Conservation (phyloP, 1,140 invertebrate genomes). For the Diachasmimorpha longicaudata region DNA sequence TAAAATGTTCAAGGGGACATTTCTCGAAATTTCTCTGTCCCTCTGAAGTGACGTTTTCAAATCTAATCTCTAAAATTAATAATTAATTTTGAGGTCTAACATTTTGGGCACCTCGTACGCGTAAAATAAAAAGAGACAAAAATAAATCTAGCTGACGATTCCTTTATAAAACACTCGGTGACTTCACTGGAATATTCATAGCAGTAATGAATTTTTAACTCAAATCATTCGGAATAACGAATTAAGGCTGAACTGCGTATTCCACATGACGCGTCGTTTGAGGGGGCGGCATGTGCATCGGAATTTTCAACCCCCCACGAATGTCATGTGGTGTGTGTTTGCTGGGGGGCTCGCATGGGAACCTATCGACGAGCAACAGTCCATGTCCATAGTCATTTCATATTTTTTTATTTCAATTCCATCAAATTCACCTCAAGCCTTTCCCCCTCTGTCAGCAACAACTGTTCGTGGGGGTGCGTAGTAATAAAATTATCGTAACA, state of each 20-base stretch:
- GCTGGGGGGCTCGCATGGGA: conserved; percentile 58
- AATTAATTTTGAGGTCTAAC: too few relatives aligned
- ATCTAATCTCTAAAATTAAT: too few relatives aligned
- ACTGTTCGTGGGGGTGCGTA: background rate
- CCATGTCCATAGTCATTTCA: conserved; percentile 43
- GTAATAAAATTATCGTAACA: conserved; percentile 41
- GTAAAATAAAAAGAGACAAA: too few relatives aligned
- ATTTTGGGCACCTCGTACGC: too few relatives aligned
- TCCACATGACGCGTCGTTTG: conserved; percentile 4
- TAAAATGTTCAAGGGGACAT: too few relatives aligned
- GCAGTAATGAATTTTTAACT: background rate
- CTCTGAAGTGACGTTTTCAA: too few relatives aligned
- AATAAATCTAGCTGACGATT: too few relatives aligned
- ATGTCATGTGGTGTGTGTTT: conserved; percentile 49
- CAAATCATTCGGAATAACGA: background rate
- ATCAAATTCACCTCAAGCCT: background rate
- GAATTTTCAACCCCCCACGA: conserved; percentile 34
- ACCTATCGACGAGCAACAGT: conserved; percentile 45
- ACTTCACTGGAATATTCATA: too few relatives aligned
- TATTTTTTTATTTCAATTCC: background rate
- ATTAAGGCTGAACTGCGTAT: background rate
- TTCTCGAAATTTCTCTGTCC: too few relatives aligned
- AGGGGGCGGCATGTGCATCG: conserved; percentile 7
- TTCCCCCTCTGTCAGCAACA: background rate
- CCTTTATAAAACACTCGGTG: too few relatives aligned